Conservation (phyloP, 2,888 invertebrate genomes). For the Anthoptus insignis region DNA sequence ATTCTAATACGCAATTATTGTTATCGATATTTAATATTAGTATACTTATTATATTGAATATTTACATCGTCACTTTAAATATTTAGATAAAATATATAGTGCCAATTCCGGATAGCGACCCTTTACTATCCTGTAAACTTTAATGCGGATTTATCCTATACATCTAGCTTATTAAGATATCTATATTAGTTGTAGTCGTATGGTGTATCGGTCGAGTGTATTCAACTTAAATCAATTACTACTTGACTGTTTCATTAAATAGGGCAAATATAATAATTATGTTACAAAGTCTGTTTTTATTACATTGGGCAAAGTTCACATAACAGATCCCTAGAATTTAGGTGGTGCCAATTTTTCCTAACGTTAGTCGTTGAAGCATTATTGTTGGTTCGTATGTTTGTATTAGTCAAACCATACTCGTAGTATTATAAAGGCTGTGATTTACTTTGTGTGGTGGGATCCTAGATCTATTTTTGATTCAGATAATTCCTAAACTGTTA, state of each 20-base stretch:
- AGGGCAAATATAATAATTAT: constrained; percentile 8
- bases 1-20: constrained; percentile 75
- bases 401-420: constrained; percentile 38
- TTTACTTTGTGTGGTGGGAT: constrained; percentile 75
- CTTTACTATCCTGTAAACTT: constrained; percentile 63
- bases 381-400: constrained; percentile 45
- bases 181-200: constrained; percentile 71
- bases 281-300: constrained; percentile 17
- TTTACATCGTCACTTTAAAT: constrained; percentile 61
- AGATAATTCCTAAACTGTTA: constrained; percentile 30
- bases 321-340: constrained; percentile 3
- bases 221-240: constrained; percentile 33
- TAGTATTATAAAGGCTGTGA: constrained; percentile 81
- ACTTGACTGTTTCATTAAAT: constrained; percentile 45
- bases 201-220: constrained; percentile 45
- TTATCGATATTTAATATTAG: constrained; percentile 68
- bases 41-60: constrained; percentile 73
- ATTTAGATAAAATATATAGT: constrained; percentile 71
- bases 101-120: constrained; percentile 74
- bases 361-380: constrained; percentile 40
- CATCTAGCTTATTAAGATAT: constrained; percentile 69
- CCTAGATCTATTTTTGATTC: constrained; percentile 66
- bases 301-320: constrained; percentile 1
- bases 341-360: constrained; percentile 68
- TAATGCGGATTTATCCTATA: constrained; percentile 64